phyloP scores from a whole-genome alignment of 2,797 vertebrate genomes.

The Gymnothorax javanicus region DNA sequence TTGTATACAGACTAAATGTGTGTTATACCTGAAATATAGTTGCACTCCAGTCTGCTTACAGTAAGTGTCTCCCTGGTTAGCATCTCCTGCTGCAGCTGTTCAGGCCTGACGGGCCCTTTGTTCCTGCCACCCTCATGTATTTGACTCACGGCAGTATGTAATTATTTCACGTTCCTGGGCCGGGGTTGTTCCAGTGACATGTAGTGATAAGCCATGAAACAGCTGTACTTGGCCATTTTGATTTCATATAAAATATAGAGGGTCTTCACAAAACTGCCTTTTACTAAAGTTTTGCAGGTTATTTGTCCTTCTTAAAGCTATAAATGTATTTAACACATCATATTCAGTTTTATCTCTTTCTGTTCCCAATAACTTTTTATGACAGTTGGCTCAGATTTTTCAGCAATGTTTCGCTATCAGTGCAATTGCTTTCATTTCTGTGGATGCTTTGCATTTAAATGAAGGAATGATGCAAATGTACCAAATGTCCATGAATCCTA shows the following conservation, averaged over 20 bases:
- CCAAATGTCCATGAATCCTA: slow-evolving; percentile 11
- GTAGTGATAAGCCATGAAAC: background rate
- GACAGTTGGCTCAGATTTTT: background rate
- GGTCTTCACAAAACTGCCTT: background rate
- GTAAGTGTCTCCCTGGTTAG: background rate
- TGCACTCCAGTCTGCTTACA: slow-evolving; percentile 8
- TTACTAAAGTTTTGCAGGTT: background rate
- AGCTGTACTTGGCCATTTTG: background rate
- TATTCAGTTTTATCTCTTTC: background rate
- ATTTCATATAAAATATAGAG: background rate
- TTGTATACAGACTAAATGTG: background rate
- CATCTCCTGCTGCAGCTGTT: background rate
- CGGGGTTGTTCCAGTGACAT: background rate
- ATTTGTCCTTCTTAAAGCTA: background rate
- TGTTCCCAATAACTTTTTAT: background rate
- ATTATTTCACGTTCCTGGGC: slow-evolving; percentile 13
- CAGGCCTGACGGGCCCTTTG: slow-evolving; percentile 16
- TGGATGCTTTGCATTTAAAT: background rate
- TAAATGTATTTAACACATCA: background rate
- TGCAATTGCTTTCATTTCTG: background rate
- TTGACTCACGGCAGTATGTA: slow-evolving; percentile 12
- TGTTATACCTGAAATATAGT: slow-evolving; percentile 18
- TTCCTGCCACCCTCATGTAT: background rate
- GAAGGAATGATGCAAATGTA: slow-evolving; percentile 10
- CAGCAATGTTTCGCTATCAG: background rate